These are phyloP conservation scores for Sebastes hubbsi DNA, from an alignment of 2,797 vertebrate genomes.

Conservation along the genomic window DNA sequence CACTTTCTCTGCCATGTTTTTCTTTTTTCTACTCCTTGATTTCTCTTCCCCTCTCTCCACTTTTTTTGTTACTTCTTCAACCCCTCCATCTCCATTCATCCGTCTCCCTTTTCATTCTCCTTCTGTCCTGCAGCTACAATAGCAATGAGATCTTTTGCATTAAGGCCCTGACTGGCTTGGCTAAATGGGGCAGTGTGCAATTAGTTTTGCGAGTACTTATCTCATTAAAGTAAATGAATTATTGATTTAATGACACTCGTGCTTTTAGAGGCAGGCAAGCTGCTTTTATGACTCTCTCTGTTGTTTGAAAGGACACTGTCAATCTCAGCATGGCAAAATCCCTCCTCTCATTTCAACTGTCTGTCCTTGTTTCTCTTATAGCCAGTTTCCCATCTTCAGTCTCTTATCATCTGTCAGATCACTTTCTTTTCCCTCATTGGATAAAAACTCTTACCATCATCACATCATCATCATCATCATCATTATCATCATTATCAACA, in stretches of 20 bases:
- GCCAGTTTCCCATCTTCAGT: conserved; percentile 21
- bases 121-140: conserved; percentile 72
- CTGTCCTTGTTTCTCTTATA: conserved; percentile 7
- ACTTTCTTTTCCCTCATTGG: background rate
- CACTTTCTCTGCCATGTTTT: conserved; percentile 10
- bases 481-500: no score
- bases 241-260: conserved; percentile 96
- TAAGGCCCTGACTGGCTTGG: conserved; percentile 85
- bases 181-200: conserved; percentile 94
- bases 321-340: conserved; percentile 60
- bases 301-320: conserved; percentile 76
- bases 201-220: conserved; percentile 97
- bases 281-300: conserved; percentile 85
- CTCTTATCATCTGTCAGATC: conserved; percentile 61
- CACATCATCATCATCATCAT: background rate
- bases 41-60: conserved; percentile 11
- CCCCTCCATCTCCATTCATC: conserved; percentile 51
- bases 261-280: conserved; percentile 90
- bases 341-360: conserved; percentile 25
- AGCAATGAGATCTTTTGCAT: conserved; percentile 84
- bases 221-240: conserved; percentile 99
- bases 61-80: conserved; percentile 37
- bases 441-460: background rate
- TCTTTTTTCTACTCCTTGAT: conserved; percentile 30
- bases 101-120: conserved; percentile 52